Evolutionary conservation across 2,113 vertebrate species (phyloP).

Genomic region (Gnathonemus longibarbis): DNA sequence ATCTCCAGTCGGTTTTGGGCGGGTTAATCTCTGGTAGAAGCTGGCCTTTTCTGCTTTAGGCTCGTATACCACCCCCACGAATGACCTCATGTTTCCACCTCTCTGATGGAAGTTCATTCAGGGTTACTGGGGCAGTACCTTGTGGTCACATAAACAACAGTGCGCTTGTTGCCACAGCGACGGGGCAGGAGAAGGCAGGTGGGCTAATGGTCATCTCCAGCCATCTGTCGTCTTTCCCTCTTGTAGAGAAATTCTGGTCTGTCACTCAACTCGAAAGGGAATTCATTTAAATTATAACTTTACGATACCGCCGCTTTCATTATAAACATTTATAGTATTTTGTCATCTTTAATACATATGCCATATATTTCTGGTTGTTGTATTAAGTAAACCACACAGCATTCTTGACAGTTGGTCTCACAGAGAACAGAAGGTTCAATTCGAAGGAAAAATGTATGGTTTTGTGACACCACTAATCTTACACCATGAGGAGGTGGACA

Average conservation of each 20-base stretch:
- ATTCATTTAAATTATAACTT: neutral
- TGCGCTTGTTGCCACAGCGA: neutral
- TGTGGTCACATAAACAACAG: neutral
- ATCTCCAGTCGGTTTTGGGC: conserved; percentile 19
- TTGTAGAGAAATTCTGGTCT: neutral
- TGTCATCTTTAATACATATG: neutral
- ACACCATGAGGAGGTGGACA: neutral
- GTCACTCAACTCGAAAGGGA: neutral
- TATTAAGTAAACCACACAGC: neutral
- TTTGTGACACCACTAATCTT: neutral
- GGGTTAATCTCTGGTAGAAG: neutral
- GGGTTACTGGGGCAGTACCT: neutral
- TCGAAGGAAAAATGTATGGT: neutral
- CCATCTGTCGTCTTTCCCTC: neutral
- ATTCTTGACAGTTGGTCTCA: neutral
- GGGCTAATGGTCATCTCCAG: neutral
- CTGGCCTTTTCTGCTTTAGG: neutral
- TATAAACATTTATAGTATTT: neutral
- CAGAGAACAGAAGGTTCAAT: neutral
- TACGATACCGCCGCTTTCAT: neutral
- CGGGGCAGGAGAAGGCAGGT: neutral
- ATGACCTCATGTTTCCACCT: neutral
- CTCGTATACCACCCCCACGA: neutral
- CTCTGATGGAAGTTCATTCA: neutral
- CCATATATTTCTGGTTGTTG: neutral